A percentile compares a stretch with the other conserved stretches of the same genome.
phyloP scores from a whole-genome alignment of 2,888 invertebrate genomes.

The Phyllotreta striolata region DNA sequence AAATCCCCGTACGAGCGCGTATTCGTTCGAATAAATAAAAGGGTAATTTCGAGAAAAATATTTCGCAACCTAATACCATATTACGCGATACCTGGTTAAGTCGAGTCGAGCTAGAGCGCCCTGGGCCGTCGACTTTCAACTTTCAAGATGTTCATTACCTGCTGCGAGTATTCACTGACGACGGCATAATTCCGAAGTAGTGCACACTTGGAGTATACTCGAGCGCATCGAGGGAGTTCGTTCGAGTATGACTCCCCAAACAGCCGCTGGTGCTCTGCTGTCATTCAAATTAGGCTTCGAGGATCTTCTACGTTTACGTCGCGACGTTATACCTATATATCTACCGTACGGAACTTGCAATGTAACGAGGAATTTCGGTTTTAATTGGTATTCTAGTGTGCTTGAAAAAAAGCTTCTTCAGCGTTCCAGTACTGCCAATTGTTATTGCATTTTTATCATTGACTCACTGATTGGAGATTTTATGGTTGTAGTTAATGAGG shows the following conservation, averaged over 20 bases:
- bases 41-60: slow-evolving; percentile 1
- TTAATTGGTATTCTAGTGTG: slow-evolving; percentile 2
- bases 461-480: too few species aligned
- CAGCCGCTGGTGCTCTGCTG: slow-evolving; percentile 19
- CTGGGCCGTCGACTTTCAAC: slow-evolving; percentile 26
- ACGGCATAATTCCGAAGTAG: slow-evolving; percentile 32
- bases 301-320: background rate
- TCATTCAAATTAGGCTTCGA: slow-evolving; percentile 13
- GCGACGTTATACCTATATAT: background rate
- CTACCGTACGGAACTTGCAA: slow-evolving; percentile 1
- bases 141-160: slow-evolving; percentile 36
- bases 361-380: slow-evolving; percentile 6
- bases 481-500: too few species aligned
- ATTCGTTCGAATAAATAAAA: too few species aligned
- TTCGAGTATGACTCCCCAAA: slow-evolving; percentile 25
- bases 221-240: slow-evolving; percentile 24
- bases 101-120: slow-evolving; percentile 19
- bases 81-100: background rate
- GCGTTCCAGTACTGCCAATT: too few species aligned
- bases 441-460: too few species aligned
- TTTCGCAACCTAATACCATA: background rate
- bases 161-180: slow-evolving; percentile 31
- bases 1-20: too few species aligned
- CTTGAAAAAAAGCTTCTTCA: too few species aligned
- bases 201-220: slow-evolving; percentile 26